Base-by-base conservation (phyloP, 2,113 vertebrate species). In the Edolisoma coerulescens region DNA sequence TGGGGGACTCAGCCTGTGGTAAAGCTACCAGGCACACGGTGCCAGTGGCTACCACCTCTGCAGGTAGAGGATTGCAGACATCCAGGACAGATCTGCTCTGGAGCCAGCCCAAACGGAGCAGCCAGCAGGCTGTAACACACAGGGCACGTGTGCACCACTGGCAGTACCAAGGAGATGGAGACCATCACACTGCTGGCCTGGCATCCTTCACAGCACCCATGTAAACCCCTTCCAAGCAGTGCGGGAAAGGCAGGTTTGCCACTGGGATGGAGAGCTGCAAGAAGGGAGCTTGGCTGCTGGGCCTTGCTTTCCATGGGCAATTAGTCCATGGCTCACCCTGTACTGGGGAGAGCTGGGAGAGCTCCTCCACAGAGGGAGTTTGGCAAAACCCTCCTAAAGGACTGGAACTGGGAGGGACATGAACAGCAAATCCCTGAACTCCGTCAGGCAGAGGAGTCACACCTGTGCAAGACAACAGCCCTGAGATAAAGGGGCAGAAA, bases 401-500 rank as follows among this genome's bases (percentile, higher is more conserved):
- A 77, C 10, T 68, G 71, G 77, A 82, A 42, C 8, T 5, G 28
- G 47, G 44, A 83, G 12, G 42, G 65, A 87, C 61, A 35, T 11
- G 42, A 96, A 64, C 57, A 80, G 35, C 35, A 37, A 44, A 60
- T 41, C 73, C 41, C 32, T 65, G 52, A 83, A 74, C 42, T 88
- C 57, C 8, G 17, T 35, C 76, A 90, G 54, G 73, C 74, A 93
- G 69, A 91, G 32, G 30, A 75, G 16, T 53, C 45, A 64, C 30
- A 89, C 24, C 27, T 45, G 53, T 61, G 74, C 61, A 65, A 81
- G 76, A 81, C 65, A 70, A 64, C 37, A 80, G 47, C 49, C 47
- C 54, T 60, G 75, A 86, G 26, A 93, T 28, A 90, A 94, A 88
- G 0, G 2, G 69, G 37, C 57, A 84, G 84, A 93, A 95, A 93